Conservation (phyloP, 2,797 vertebrate genomes). For the Ctenopoma kingsleyae region DNA sequence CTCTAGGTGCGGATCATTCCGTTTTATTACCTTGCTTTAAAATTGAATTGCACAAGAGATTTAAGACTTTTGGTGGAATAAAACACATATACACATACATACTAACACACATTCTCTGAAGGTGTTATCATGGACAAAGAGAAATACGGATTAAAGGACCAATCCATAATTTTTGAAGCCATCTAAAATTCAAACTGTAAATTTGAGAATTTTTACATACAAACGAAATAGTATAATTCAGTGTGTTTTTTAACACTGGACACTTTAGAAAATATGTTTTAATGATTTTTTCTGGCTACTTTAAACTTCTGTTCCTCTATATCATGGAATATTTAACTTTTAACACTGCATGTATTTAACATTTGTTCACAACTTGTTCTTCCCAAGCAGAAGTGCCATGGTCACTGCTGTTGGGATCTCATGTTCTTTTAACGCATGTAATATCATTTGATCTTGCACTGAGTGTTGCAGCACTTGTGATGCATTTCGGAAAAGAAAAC, state of each 20-base stretch:
- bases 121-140: slow-evolving; percentile 22
- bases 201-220: slow-evolving; percentile 7
- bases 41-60: slow-evolving; percentile 66
- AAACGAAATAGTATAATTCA: slow-evolving; percentile 1
- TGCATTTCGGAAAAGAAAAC: slow-evolving; percentile 70
- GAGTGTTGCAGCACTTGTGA: slow-evolving; percentile 57
- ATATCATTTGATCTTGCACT: slow-evolving; percentile 52
- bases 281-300: too few relatives aligned
- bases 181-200: slow-evolving; percentile 7
- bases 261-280: too few relatives aligned
- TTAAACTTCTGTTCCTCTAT: too few relatives aligned
- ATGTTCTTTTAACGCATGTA: slow-evolving; percentile 42
- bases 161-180: slow-evolving; percentile 17
- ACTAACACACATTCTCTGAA: slow-evolving; percentile 3
- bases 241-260: neutral
- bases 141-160: slow-evolving; percentile 38
- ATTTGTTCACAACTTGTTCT: neutral
- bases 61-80: slow-evolving; percentile 54
- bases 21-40: slow-evolving; percentile 73
- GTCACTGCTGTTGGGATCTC: slow-evolving; percentile 20
- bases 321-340: too few relatives aligned
- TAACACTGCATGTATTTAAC: neutral
- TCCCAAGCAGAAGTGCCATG: slow-evolving; percentile 5
- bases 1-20: slow-evolving; percentile 69
- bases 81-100: slow-evolving; percentile 26